phyloP scores from a whole-genome alignment of 1,140 invertebrate genomes.

The Trigoniulus corallinus region DNA sequence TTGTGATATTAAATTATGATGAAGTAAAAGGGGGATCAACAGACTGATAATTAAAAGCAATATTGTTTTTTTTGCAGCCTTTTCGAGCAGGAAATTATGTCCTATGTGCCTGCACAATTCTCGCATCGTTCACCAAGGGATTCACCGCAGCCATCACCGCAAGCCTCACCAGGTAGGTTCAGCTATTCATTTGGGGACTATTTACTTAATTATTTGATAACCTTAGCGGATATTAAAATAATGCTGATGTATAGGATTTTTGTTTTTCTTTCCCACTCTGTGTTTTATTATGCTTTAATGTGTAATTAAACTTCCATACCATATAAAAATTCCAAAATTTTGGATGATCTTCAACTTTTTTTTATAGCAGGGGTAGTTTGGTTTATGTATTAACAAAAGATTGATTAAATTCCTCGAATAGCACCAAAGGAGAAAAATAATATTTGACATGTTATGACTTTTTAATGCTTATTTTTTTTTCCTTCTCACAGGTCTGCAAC shows the following conservation, averaged over 20 bases:
- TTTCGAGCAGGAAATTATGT: conserved; percentile 97
- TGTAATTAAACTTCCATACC: not conserved
- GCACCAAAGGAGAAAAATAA: not conserved
- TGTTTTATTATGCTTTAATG: too few species aligned
- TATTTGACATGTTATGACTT: not conserved
- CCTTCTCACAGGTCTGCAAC: conserved; percentile 33
- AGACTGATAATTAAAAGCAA: too few species aligned
- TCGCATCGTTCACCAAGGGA: conserved; percentile 34
- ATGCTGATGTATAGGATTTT: too few species aligned
- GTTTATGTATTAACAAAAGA: not conserved
- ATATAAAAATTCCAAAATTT: not conserved
- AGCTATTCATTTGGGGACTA: not conserved
- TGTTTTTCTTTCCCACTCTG: too few species aligned
- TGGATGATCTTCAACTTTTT: not conserved
- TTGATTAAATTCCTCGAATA: not conserved
- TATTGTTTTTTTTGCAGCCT: conserved; percentile 49
- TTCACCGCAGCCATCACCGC: conserved; percentile 56
- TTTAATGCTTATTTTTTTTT: not conserved
- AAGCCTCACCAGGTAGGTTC: conserved; percentile 44
- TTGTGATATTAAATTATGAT: too few species aligned
- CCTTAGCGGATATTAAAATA: too few species aligned
- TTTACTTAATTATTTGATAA: too few species aligned
- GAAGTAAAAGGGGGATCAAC: too few species aligned
- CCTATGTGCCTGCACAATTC: conserved; percentile 69
- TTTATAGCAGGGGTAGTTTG: not conserved